Conservation (phyloP, 2,797 vertebrate genomes). For the Gymnoscopelus braueri region DNA sequence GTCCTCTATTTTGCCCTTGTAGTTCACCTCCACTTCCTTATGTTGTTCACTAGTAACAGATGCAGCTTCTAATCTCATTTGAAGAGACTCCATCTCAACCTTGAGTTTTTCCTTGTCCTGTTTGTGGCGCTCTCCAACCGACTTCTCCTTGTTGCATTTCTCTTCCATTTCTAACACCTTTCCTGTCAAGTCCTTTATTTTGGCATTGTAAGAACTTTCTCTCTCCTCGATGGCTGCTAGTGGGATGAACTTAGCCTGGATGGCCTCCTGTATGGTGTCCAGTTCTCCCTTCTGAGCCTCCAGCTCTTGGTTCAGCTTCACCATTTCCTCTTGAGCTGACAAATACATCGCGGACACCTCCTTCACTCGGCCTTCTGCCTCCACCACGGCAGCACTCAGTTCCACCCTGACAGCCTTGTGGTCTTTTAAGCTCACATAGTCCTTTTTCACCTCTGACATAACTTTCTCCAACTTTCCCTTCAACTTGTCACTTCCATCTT, state of each 20-base stretch:
- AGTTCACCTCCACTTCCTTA: slow-evolving; percentile 73
- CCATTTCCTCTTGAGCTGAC: slow-evolving; percentile 81
- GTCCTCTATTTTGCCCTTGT: slow-evolving; percentile 74
- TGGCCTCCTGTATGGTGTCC: slow-evolving; percentile 92
- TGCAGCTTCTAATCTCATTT: slow-evolving; percentile 79
- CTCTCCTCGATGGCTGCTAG: slow-evolving; percentile 83
- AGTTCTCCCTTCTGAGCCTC: slow-evolving; percentile 92
- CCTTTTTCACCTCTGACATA: slow-evolving; percentile 70
- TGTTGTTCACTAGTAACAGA: slow-evolving; percentile 73
- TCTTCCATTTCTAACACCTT: slow-evolving; percentile 79
- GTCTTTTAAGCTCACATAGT: slow-evolving; percentile 81
- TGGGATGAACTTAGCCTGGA: slow-evolving; percentile 88
- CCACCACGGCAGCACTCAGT: slow-evolving; percentile 69
- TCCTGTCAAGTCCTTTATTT: slow-evolving; percentile 77
- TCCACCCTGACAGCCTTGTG: slow-evolving; percentile 72
- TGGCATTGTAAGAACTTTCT: slow-evolving; percentile 79
- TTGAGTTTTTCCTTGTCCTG: slow-evolving; percentile 82
- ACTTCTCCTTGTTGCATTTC: slow-evolving; percentile 70
- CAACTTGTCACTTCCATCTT: slow-evolving; percentile 83
- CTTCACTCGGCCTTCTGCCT: slow-evolving; percentile 71
- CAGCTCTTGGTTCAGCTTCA: slow-evolving; percentile 85
- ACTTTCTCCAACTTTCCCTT: slow-evolving; percentile 81
- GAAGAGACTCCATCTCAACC: slow-evolving; percentile 75
- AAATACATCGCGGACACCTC: slow-evolving; percentile 59
- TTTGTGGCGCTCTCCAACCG: slow-evolving; percentile 64